Conservation (phyloP, 2,113 vertebrate species). For the Benthochromis sp. region DNA sequence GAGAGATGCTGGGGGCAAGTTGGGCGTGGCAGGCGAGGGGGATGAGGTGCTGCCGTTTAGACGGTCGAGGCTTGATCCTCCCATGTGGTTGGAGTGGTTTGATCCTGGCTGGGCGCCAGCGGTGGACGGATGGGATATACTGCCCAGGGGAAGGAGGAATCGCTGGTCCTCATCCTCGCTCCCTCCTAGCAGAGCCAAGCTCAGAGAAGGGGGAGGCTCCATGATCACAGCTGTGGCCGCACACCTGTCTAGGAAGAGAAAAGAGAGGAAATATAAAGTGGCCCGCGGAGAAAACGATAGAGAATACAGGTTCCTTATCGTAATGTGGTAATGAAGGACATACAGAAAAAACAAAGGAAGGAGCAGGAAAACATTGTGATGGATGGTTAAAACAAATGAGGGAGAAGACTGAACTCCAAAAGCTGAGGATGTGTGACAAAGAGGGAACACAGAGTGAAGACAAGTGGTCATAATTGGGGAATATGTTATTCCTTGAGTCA, state of each 20-base stretch:
- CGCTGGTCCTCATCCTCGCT: constrained; percentile 74
- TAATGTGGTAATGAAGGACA: not conserved
- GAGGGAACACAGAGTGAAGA: constrained; percentile 20
- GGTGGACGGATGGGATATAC: constrained; percentile 63
- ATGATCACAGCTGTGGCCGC: constrained; percentile 55
- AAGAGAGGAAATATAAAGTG: not conserved
- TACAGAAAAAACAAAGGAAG: not conserved
- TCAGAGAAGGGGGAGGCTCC: constrained; percentile 76
- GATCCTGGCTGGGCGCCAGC: constrained; percentile 66
- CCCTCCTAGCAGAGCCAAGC: constrained; percentile 70
- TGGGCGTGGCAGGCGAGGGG: constrained; percentile 66
- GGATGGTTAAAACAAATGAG: not conserved
- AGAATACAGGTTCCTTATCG: not conserved
- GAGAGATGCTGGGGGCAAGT: constrained; percentile 53
- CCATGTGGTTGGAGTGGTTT: constrained; percentile 77
- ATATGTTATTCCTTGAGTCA: constrained; percentile 45
- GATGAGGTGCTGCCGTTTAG: constrained; percentile 71
- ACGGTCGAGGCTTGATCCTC: constrained; percentile 68
- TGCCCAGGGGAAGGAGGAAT: constrained; percentile 66
- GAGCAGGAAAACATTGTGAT: not conserved
- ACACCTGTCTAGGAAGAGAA: constrained; percentile 30
- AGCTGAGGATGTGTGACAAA: not conserved
- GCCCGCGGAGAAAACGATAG: not conserved
- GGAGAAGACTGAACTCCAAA: not conserved
- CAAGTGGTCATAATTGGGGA: constrained; percentile 26